phyloP scores from a whole-genome alignment of 2,113 vertebrate genomes.

The Desmodus rotundus region DNA sequence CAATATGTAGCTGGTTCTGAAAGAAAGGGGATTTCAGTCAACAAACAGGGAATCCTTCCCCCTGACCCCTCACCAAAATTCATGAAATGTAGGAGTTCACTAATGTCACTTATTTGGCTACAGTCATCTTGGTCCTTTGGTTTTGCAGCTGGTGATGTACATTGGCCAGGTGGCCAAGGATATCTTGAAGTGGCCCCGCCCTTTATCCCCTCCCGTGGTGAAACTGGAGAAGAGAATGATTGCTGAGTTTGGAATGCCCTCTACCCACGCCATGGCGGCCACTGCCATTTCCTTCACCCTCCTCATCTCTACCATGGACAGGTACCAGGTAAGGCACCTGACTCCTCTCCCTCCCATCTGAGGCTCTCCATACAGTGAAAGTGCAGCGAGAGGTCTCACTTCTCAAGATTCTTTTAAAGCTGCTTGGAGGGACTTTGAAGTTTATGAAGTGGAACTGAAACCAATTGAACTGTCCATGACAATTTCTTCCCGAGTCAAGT shows the following conservation, averaged over 20 bases:
- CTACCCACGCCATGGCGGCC: slow-evolving; percentile 96
- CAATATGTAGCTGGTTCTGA: background rate
- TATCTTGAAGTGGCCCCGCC: slow-evolving; percentile 93
- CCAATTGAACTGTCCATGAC: background rate
- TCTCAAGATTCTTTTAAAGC: background rate
- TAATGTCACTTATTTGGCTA: background rate
- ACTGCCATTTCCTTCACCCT: slow-evolving; percentile 93
- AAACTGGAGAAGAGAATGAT: slow-evolving; percentile 89
- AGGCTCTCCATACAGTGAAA: rapidly evolving
- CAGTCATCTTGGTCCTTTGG: background rate
- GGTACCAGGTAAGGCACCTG: slow-evolving; percentile 85
- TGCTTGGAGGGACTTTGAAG: background rate
- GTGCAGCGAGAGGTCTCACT: background rate
- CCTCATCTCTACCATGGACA: slow-evolving; percentile 84
- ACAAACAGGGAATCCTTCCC: background rate
- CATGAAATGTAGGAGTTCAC: background rate
- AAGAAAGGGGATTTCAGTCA: background rate
- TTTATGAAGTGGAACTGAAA: background rate
- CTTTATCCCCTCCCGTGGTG: slow-evolving; percentile 90
- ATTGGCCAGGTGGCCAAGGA: slow-evolving; percentile 96
- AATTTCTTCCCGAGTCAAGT: background rate
- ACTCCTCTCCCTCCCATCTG: rapidly evolving
- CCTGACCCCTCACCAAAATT: background rate
- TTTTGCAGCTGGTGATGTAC: slow-evolving; percentile 93
- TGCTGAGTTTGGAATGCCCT: slow-evolving; percentile 94